Conservation (phyloP, 1,140 invertebrate genomes). For the Ceratina japonica region DNA sequence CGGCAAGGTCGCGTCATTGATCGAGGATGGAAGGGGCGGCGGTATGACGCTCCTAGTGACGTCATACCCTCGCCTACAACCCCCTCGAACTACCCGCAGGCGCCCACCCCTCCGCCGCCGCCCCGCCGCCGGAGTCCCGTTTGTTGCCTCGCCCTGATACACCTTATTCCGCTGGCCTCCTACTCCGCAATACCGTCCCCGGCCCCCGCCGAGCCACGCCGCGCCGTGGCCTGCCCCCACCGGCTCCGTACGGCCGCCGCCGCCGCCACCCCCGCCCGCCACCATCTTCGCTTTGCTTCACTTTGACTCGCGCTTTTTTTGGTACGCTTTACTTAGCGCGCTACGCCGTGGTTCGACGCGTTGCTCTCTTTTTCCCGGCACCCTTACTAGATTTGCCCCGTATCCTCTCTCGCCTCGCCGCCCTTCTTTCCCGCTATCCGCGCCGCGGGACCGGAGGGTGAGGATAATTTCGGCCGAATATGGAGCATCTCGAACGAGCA, state of each 20-base stretch:
- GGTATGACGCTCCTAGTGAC: slow-evolving; percentile 77
- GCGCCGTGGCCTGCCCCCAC: slow-evolving; percentile 7
- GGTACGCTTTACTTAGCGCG: slow-evolving; percentile 42
- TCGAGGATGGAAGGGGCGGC: slow-evolving; percentile 68
- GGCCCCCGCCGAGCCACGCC: not conserved
- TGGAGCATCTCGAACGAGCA: slow-evolving; percentile 24
- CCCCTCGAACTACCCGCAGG: slow-evolving; percentile 65
- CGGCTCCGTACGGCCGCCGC: not conserved
- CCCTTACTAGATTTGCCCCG: slow-evolving; percentile 21
- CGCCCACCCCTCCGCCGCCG: slow-evolving; percentile 62
- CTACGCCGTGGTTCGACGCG: slow-evolving; percentile 38
- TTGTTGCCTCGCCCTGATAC: slow-evolving; percentile 63
- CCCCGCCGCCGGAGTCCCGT: slow-evolving; percentile 46
- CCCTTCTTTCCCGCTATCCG: too few species aligned
- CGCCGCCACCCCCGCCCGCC: not conserved
- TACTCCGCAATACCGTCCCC: not conserved
- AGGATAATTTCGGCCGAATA: slow-evolving; percentile 43
- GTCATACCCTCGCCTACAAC: slow-evolving; percentile 72
- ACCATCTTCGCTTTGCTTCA: slow-evolving; percentile 23
- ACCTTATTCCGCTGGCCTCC: slow-evolving; percentile 28
- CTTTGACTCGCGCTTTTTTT: slow-evolving; percentile 43
- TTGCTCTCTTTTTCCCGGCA: slow-evolving; percentile 30
- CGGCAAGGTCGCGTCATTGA: slow-evolving; percentile 79
- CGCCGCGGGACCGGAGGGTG: not conserved
- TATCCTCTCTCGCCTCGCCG: too few species aligned